phyloP scores from a whole-genome alignment of 2,888 invertebrate species.

The Meandrusa payeni region DNA sequence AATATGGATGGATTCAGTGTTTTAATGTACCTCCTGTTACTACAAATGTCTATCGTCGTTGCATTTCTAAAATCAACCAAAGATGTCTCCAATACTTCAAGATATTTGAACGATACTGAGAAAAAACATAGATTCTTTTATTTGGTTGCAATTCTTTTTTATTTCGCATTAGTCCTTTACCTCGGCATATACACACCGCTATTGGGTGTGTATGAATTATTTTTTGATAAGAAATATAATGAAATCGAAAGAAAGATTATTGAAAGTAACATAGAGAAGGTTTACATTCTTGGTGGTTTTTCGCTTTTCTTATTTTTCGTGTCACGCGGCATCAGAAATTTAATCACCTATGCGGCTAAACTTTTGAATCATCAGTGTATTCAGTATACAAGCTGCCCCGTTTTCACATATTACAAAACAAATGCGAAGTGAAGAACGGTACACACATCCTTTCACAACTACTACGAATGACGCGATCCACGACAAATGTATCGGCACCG shows the following conservation, averaged over 20 bases:
- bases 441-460: conserved; percentile 44
- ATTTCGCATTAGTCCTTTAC: conserved; percentile 51
- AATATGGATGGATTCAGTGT: conserved; percentile 50
- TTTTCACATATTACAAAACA: conserved; percentile 23
- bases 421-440: conserved; percentile 30
- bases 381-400: conserved; percentile 29
- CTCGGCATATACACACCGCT: conserved; percentile 59
- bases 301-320: conserved; percentile 61
- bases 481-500: no score
- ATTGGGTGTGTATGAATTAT: conserved; percentile 45
- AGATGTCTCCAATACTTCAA: conserved; percentile 49
- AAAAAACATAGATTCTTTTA: conserved; percentile 38
- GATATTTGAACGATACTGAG: conserved; percentile 36
- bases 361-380: conserved; percentile 40
- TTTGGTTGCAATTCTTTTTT: conserved; percentile 34
- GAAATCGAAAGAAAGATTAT: conserved; percentile 48
- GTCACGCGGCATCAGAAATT: conserved; percentile 48
- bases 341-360: conserved; percentile 50
- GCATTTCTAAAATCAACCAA: conserved; percentile 59
- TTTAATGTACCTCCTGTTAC: conserved; percentile 46
- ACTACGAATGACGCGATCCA: conserved; percentile 54
- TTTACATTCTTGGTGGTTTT: conserved; percentile 62
- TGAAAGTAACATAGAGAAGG: conserved; percentile 53
- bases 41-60: conserved; percentile 57
- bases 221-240: conserved; percentile 36